Evolutionary conservation across 2,797 vertebrate genomes (phyloP), one percentile per base, ranked within the genome.

Genomic region (Sebastes hubbsi): DNA sequence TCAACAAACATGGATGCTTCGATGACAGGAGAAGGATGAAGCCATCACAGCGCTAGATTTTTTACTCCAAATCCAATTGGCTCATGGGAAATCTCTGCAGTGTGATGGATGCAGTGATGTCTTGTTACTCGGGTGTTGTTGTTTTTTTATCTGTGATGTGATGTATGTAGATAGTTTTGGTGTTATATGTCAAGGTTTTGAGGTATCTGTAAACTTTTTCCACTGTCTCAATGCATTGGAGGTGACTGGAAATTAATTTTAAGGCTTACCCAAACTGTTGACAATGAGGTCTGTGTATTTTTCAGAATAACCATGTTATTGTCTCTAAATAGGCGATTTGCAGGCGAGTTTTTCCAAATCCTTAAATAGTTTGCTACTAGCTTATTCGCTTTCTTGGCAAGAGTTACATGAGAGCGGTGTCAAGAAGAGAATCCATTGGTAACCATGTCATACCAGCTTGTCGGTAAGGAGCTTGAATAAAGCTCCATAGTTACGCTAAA

Each of bases 21-120:
- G 42, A 27, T 73, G 89, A 88, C 88, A 87, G 88, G 68, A 83
- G 82, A 82, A 68, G 65, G 72, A 87, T 85, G 84, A 81, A 78
- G 71, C 81, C 61, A 63, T 86, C 86, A 84, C 8, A 63, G 62
- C 0, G 2, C 34, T 16, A 38, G 72, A 72, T 72, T 80, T 87
- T 78, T 84, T 58, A 74, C 38, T 70, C 67, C 61, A 87, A 87
- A 84, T 83, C 81, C 79, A 59, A 54, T 27, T 56, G 87, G 67
- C 77, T 88, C 77, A 72, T 84, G 83, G 79, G 84, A 89, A 82
- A 79, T 79, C 69, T 75, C 58, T 59, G 32, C 71, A 38, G 72
- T 6, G 29, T 84, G 81, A 86, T 77, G 49, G 68, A 88, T 84
- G 59, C 13, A 30, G 69, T 63, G 63, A 74, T 34, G 67, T 80